Percentiles rank a stretch among this genome's conserved stretches.
phyloP scores from a whole-genome alignment of 1,140 invertebrate species.

The Habropoda laboriosa region DNA sequence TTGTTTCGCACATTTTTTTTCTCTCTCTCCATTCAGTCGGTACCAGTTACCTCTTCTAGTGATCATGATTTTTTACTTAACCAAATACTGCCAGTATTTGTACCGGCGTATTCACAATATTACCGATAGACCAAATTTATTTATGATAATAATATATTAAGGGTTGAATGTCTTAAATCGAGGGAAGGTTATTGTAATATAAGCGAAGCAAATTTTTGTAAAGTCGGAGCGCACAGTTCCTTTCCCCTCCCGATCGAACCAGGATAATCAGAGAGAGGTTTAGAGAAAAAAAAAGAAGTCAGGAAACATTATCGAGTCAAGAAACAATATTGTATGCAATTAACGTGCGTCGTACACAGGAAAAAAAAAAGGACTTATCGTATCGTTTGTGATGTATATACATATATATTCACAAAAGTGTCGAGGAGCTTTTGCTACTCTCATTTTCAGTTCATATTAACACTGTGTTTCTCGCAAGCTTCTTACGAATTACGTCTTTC shows the following conservation, averaged over 20 bases:
- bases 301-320: slow-evolving; percentile 67
- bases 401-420: background rate
- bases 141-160: slow-evolving; percentile 83
- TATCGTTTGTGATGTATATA: background rate
- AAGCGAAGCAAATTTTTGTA: slow-evolving; percentile 76
- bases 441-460: background rate
- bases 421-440: slow-evolving; percentile 9
- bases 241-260: slow-evolving; percentile 67
- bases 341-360: background rate
- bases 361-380: no score
- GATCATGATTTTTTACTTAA: slow-evolving; percentile 74
- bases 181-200: slow-evolving; percentile 80
- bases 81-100: slow-evolving; percentile 81
- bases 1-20: slow-evolving; percentile 28
- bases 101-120: slow-evolving; percentile 82
- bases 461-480: background rate
- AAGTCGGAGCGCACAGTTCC: slow-evolving; percentile 79
- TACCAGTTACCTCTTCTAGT: slow-evolving; percentile 71
- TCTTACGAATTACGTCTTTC: background rate
- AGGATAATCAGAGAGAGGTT: slow-evolving; percentile 64
- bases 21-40: slow-evolving; percentile 40
- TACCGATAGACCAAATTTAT: slow-evolving; percentile 83
- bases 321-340: slow-evolving; percentile 26
- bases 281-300: slow-evolving; percentile 52
- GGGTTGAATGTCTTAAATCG: slow-evolving; percentile 77